Conservation (phyloP, 2,113 vertebrate species). For the Varanus salvator region DNA sequence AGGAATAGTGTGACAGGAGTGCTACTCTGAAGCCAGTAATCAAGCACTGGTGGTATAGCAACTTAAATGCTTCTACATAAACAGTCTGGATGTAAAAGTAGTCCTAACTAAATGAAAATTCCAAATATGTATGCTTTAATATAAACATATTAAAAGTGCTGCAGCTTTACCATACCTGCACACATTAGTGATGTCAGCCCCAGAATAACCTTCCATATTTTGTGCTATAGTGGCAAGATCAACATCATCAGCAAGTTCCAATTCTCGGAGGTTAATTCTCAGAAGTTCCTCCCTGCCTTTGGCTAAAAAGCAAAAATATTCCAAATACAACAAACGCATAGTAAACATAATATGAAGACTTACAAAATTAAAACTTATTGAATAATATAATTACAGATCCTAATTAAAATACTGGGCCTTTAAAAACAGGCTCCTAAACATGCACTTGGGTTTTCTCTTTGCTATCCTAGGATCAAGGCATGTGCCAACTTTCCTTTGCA, state of each 20-base stretch:
- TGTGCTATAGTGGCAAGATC: constrained; percentile 92
- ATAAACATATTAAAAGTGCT: background rate
- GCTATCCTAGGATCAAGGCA: background rate
- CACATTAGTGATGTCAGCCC: constrained; percentile 97
- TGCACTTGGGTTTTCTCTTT: background rate
- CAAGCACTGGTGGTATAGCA: background rate
- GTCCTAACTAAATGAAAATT: background rate
- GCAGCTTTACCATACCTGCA: constrained; percentile 86
- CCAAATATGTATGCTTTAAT: background rate
- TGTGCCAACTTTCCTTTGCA: background rate
- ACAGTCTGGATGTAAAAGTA: background rate
- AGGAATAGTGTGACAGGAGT: background rate
- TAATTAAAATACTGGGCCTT: background rate
- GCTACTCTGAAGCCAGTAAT: background rate
- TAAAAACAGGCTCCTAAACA: background rate
- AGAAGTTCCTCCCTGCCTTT: constrained; percentile 93
- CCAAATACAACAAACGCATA: background rate
- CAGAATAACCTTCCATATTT: constrained; percentile 97
- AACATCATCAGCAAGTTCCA: constrained; percentile 93
- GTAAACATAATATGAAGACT: background rate
- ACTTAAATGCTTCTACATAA: background rate
- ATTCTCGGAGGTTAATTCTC: constrained; percentile 91
- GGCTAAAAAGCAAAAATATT: constrained; percentile 74
- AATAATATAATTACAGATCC: background rate
- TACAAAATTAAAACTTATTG: background rate